A percentile compares a stretch with the other conserved stretches of the same genome.
Conservation (phyloP, 2,113 vertebrate species). For the Riparia riparia region DNA sequence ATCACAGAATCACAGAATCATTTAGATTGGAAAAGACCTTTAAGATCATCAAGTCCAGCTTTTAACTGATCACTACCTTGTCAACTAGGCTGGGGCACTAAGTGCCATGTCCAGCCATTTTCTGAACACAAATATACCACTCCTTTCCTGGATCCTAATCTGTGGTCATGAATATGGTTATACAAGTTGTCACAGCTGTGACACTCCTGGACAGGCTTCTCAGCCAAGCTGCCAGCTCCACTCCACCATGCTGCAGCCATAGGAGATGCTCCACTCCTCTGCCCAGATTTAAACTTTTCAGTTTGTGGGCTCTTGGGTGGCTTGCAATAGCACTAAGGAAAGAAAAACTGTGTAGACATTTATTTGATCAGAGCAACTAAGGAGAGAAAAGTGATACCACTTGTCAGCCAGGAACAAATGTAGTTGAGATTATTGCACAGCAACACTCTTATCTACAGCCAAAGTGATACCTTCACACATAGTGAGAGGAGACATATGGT, state of each 20-base stretch:
- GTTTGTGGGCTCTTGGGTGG: neutral
- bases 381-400: neutral
- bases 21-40: neutral
- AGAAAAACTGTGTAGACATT: neutral
- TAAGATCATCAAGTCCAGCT: neutral
- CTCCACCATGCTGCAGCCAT: neutral
- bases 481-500: neutral
- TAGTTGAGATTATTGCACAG: neutral
- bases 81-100: neutral
- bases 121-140: neutral
- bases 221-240: neutral
- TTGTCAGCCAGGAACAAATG: neutral
- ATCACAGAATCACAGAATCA: neutral
- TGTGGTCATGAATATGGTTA: neutral
- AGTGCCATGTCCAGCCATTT: neutral
- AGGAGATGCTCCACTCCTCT: neutral
- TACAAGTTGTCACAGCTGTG: neutral
- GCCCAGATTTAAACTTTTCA: neutral
- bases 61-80: neutral
- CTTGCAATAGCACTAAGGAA: neutral
- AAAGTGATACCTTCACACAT: neutral
- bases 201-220: neutral
- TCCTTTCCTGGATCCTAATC: neutral
- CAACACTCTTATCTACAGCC: neutral
- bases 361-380: neutral